phyloP scores from a whole-genome alignment of 2,888 invertebrate species.

The Galerucella nymphaeae region DNA sequence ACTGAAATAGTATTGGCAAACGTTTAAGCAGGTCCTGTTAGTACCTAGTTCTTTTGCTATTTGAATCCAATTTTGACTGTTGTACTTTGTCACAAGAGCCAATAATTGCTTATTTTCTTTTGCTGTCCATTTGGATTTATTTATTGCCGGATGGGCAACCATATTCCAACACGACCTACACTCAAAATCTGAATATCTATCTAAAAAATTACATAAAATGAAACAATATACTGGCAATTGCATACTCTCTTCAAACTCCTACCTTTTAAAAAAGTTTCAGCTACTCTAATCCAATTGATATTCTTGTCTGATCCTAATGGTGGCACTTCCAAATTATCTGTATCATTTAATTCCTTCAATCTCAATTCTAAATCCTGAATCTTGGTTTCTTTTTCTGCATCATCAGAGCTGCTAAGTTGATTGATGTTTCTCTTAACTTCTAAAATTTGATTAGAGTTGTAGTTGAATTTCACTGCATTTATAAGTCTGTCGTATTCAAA shows the following conservation, averaged over 20 bases:
- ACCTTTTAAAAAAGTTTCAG: conserved; percentile 62
- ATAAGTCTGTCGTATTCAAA: conserved; percentile 51
- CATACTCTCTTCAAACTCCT: too few species aligned
- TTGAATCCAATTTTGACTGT: conserved; percentile 74
- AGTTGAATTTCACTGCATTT: conserved; percentile 51
- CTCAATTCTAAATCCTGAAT: conserved; percentile 56
- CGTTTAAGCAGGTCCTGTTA: conserved; percentile 75
- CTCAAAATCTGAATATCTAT: conserved; percentile 72
- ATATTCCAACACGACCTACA: conserved; percentile 79
- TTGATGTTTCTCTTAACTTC: conserved; percentile 39
- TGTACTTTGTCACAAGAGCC: conserved; percentile 61
- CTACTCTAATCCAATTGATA: conserved; percentile 72
- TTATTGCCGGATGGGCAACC: conserved; percentile 76
- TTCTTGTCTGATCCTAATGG: conserved; percentile 57
- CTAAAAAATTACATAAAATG: conserved; percentile 50
- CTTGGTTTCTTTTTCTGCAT: conserved; percentile 15
- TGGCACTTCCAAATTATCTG: conserved; percentile 46
- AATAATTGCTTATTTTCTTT: conserved; percentile 67
- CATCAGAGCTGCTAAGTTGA: neutral
- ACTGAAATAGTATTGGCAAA: conserved; percentile 75
- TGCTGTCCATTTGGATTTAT: conserved; percentile 69
- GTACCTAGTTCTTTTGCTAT: conserved; percentile 71
- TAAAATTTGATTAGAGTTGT: conserved; percentile 48
- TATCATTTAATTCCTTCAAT: conserved; percentile 47
- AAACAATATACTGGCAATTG: neutral